These are phyloP conservation scores for Eurytoma californica DNA, from an alignment of 2,888 invertebrate species.

Conservation along the genomic window DNA sequence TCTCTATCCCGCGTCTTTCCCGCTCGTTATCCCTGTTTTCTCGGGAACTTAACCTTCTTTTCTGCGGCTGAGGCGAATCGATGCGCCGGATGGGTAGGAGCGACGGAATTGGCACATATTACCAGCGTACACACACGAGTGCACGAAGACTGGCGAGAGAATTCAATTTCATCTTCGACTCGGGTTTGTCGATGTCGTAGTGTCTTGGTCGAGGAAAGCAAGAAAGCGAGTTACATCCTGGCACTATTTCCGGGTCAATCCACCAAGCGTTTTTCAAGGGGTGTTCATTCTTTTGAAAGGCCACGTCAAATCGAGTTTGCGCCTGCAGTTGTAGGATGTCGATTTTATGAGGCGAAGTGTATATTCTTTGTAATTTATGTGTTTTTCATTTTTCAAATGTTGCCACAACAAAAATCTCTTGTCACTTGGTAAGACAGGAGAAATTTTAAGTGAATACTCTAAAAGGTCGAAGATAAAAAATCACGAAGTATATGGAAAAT, in stretches of 20 bases:
- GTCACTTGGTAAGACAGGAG: no score
- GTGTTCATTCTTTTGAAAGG: slow-evolving; percentile 14
- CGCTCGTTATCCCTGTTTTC: slow-evolving; percentile 50
- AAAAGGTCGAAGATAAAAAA: no score
- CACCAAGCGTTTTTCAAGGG: slow-evolving; percentile 12
- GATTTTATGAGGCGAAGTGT: slow-evolving; percentile 33
- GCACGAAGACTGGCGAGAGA: slow-evolving; percentile 71
- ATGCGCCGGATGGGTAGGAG: slow-evolving; percentile 19
- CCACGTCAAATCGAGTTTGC: slow-evolving; percentile 17
- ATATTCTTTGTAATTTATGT: slow-evolving; percentile 26
- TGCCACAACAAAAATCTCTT: slow-evolving; percentile 15
- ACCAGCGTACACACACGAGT: background rate
- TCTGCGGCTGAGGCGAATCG: slow-evolving; percentile 12
- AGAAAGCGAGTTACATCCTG: background rate
- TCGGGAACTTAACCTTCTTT: slow-evolving; percentile 31
- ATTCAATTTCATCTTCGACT: slow-evolving; percentile 71
- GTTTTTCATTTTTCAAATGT: background rate
- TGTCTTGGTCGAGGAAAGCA: slow-evolving; percentile 31
- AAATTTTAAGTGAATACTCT: no score
- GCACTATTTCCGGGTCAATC: slow-evolving; percentile 4
- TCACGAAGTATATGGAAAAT: no score
- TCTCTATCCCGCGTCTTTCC: slow-evolving; percentile 48
- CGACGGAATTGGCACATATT: slow-evolving; percentile 43
- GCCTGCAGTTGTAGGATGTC: slow-evolving; percentile 12
- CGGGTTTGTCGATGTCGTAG: slow-evolving; percentile 31